A percentile compares a stretch with the other conserved stretches of the same genome.
These are phyloP conservation scores for Lichenostomus cassidix DNA, from an alignment of 2,113 vertebrate genomes.

Conservation along the genomic window DNA sequence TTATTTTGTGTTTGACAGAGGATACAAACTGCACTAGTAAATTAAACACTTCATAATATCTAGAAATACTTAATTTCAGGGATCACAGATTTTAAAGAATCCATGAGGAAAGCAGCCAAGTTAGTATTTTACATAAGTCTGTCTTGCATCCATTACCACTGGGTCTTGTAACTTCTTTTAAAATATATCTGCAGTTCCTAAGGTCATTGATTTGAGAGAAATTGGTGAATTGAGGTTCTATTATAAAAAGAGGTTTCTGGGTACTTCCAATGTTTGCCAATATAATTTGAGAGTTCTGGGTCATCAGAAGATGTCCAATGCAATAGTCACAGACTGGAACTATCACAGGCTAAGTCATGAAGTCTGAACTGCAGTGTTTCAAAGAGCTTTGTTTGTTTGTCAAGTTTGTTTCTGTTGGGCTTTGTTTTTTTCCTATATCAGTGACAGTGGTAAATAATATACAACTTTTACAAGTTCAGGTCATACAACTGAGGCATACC, in stretches of 20 bases:
- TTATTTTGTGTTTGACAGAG: not conserved
- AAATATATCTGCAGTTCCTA: not conserved
- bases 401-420: not conserved
- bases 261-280: not conserved
- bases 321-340: not conserved
- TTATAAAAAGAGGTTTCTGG: not conserved
- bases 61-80: slow-evolving; percentile 16
- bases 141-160: not conserved
- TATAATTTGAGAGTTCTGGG: not conserved
- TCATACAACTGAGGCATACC: fast-evolving
- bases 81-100: not conserved
- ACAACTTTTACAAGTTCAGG: not conserved
- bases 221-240: not conserved
- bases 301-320: not conserved
- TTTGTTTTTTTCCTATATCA: not conserved
- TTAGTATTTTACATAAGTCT: not conserved
- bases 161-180: not conserved
- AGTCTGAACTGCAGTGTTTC: not conserved
- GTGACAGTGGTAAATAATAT: no score
- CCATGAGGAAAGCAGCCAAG: not conserved
- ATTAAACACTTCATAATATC: not conserved
- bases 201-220: not conserved
- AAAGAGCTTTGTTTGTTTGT: not conserved
- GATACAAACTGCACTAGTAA: not conserved
- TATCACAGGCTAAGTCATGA: not conserved